phyloP scores from a whole-genome alignment of 2,797 vertebrate species.

The Hirundo rustica region DNA sequence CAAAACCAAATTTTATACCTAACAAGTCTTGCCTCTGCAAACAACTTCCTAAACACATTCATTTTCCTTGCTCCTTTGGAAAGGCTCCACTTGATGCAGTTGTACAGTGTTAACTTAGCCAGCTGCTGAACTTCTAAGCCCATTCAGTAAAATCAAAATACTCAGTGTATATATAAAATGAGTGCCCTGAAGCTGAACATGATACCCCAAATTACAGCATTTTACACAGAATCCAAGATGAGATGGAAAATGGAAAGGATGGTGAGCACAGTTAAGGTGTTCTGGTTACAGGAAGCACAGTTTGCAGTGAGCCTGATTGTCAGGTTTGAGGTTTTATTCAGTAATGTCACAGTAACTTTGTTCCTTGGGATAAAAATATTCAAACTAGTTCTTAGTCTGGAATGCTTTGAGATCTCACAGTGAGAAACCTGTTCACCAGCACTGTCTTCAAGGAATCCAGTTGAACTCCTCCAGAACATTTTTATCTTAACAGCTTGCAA shows the following conservation, averaged over 20 bases:
- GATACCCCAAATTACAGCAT: neutral
- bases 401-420: neutral
- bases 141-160: neutral
- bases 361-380: neutral
- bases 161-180: neutral
- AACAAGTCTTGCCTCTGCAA: neutral
- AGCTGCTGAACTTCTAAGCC: neutral
- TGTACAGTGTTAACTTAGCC: neutral
- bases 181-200: neutral
- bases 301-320: neutral
- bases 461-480: neutral
- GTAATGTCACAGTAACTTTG: neutral
- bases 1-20: neutral
- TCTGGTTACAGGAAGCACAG: neutral
- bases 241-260: neutral
- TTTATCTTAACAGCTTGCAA: neutral
- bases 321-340: neutral
- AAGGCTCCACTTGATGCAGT: neutral
- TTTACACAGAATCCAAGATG: neutral
- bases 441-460: neutral
- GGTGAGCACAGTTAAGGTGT: neutral
- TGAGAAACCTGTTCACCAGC: neutral
- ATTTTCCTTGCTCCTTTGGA: neutral
- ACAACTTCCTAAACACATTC: neutral
- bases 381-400: neutral